Percentiles rank a stretch among this genome's conserved stretches.
Conservation (phyloP, 2,113 vertebrate species). For the Dasyornis broadbenti region DNA sequence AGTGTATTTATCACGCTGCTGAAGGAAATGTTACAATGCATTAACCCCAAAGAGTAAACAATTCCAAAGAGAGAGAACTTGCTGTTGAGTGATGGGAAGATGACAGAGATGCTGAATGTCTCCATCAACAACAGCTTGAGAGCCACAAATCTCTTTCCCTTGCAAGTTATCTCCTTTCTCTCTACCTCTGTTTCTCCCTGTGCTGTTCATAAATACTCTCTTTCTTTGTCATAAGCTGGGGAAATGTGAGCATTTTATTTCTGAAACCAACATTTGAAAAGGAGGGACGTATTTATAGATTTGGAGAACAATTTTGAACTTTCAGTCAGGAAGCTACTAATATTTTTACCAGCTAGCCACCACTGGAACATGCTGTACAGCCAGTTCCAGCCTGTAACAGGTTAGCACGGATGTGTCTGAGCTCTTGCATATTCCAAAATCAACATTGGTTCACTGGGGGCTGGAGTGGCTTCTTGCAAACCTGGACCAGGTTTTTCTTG, state of each 20-base stretch:
- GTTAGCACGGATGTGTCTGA: background rate
- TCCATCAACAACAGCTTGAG: background rate
- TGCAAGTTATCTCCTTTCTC: background rate
- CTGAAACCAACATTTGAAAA: background rate
- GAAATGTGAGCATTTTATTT: background rate
- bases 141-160: background rate
- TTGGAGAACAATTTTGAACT: background rate
- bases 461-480: background rate
- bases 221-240: background rate
- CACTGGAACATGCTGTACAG: accelerated
- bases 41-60: background rate
- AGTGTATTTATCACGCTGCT: background rate
- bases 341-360: background rate
- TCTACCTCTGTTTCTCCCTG: background rate
- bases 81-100: background rate
- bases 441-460: background rate
- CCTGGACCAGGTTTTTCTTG: accelerated
- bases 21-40: background rate
- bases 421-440: background rate
- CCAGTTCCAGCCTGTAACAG: background rate
- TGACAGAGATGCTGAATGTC: background rate
- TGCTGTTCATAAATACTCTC: background rate
- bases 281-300: background rate
- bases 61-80: background rate
- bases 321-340: background rate